Evolutionary conservation across 35 echinoderm and acorn worm genomes (phyloP).

Genomic region (Lytechinus variegatus): DNA sequence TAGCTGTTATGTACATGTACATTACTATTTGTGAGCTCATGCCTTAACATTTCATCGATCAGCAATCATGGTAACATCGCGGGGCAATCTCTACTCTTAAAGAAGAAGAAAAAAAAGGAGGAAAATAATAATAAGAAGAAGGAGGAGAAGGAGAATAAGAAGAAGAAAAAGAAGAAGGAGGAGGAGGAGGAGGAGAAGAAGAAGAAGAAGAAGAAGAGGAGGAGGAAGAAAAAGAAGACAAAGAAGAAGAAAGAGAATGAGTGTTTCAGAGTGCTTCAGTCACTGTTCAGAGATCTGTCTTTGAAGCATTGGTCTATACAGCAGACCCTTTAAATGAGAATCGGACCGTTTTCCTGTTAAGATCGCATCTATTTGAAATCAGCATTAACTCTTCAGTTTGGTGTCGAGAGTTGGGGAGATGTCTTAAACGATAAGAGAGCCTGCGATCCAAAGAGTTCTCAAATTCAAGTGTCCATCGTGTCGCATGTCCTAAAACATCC

Average conservation of each 20-base stretch:
- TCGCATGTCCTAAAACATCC: not conserved
- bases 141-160: no score
- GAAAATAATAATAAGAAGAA: no score
- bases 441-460: not conserved
- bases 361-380: not conserved
- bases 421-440: not conserved
- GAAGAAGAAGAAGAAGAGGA: no score
- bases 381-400: not conserved
- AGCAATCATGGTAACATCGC: no score
- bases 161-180: no score
- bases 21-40: no score
- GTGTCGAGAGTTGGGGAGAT: not conserved
- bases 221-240: not conserved
- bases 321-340: not conserved
- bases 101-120: no score
- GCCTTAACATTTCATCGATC: no score
- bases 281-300: not conserved
- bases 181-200: no score
- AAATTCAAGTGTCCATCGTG: slow-evolving; percentile 1
- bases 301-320: not conserved
- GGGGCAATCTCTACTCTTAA: no score
- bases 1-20: no score
- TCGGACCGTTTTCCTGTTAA: not conserved
- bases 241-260: slow-evolving; percentile 7
- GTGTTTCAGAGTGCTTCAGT: not conserved